These are phyloP conservation scores for Solenopsis fugax DNA, from an alignment of 1,140 invertebrate genomes.

Conservation along the genomic window DNA sequence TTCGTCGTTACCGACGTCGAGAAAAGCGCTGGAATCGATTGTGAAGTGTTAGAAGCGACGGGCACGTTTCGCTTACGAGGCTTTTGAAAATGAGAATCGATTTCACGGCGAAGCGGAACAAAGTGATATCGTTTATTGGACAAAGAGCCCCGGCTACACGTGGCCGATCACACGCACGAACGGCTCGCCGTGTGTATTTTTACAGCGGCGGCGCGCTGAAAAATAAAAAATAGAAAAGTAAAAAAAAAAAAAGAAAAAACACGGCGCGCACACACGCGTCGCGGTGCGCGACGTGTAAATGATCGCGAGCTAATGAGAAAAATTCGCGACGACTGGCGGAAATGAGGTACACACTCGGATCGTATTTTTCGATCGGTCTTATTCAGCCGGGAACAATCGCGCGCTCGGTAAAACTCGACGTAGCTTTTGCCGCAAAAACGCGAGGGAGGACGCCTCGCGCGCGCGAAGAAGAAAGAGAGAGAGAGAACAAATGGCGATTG, in stretches of 20 bases:
- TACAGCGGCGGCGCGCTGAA: slow-evolving; percentile 49
- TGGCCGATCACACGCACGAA: slow-evolving; percentile 57
- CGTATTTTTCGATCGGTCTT: slow-evolving; percentile 68
- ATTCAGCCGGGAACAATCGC: slow-evolving; percentile 64
- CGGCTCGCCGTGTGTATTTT: slow-evolving; percentile 63
- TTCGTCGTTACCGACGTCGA: slow-evolving; percentile 50
- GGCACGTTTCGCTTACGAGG: slow-evolving; percentile 63
- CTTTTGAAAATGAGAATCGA: slow-evolving; percentile 65
- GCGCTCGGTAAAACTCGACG: slow-evolving; percentile 36
- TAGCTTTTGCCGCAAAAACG: background rate
- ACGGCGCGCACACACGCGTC: slow-evolving; percentile 27
- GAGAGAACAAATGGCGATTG: slow-evolving; percentile 19
- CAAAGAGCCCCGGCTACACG: slow-evolving; percentile 57
- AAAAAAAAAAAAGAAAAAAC: background rate
- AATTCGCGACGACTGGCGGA: slow-evolving; percentile 69
- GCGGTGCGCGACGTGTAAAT: slow-evolving; percentile 64
- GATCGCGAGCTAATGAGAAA: slow-evolving; percentile 74
- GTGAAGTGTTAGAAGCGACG: slow-evolving; percentile 55
- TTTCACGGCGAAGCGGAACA: slow-evolving; percentile 62
- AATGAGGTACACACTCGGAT: slow-evolving; percentile 70
- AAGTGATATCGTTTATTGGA: slow-evolving; percentile 66
- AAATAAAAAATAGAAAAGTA: slow-evolving; percentile 33
- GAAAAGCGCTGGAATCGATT: slow-evolving; percentile 59
- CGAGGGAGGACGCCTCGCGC: background rate
- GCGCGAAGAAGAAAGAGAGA: background rate